Percentiles rank a stretch among this genome's conserved stretches.
phyloP scores from a whole-genome alignment of 2,888 invertebrate species.

The Archaeoteleia sp. region DNA sequence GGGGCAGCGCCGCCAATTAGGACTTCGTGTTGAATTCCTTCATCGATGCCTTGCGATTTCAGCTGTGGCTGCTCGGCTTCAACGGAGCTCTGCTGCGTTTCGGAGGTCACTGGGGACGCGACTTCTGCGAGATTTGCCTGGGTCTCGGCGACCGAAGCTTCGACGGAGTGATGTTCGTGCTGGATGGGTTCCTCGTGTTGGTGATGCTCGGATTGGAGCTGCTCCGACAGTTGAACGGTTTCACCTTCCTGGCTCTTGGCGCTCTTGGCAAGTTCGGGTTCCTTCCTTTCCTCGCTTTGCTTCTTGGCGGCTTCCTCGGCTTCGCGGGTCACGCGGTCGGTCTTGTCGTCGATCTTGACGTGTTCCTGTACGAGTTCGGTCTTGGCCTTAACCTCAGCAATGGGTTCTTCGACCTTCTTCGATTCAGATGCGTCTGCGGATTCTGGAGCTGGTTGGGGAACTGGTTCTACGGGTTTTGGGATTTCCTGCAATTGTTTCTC shows the following conservation, averaged over 20 bases:
- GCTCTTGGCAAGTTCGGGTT: constrained; percentile 62
- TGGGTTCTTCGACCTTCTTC: constrained; percentile 31
- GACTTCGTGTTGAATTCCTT: constrained; percentile 23
- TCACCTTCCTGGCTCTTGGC: constrained; percentile 40
- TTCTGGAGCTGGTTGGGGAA: constrained; percentile 55
- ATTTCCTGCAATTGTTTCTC: constrained; percentile 57
- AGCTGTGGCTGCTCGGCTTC: constrained; percentile 13
- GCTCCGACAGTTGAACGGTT: constrained; percentile 21
- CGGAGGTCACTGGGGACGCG: constrained; percentile 24
- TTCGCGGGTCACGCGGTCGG: constrained; percentile 67
- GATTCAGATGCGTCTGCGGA: constrained; percentile 22
- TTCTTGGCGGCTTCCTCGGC: constrained; percentile 61
- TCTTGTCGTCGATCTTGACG: constrained; percentile 64
- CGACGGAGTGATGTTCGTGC: constrained; percentile 18
- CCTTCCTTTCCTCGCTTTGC: constrained; percentile 54
- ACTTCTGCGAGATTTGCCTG: constrained; percentile 11
- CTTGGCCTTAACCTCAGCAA: constrained; percentile 12
- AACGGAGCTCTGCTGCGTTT: constrained; percentile 22
- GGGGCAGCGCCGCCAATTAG: constrained; percentile 23
- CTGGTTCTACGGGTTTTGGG: constrained; percentile 55
- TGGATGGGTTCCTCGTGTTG: constrained; percentile 14
- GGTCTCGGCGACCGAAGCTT: constrained; percentile 35
- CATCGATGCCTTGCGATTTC: constrained; percentile 33
- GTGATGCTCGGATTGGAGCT: constrained; percentile 11
- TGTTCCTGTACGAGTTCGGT: constrained; percentile 53